Evolutionary conservation across 2,113 vertebrate species (phyloP).

Genomic region (Calidris pugnax): DNA sequence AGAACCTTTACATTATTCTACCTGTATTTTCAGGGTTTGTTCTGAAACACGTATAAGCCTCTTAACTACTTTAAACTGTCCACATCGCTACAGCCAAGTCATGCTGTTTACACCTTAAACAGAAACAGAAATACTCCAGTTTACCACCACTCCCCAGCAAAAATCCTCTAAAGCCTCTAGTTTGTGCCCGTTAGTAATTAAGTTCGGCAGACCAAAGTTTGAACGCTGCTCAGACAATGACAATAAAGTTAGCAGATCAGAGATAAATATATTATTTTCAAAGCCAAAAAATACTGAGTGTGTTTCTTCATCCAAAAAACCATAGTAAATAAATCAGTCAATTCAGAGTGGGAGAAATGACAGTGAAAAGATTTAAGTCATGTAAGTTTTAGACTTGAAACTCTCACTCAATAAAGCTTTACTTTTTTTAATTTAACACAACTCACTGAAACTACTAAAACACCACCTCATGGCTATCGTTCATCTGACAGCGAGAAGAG

Average conservation of each 20-base stretch:
- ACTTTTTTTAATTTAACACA: constrained; percentile 15
- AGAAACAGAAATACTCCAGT: not conserved
- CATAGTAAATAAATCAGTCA: constrained; percentile 36
- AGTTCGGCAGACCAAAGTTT: constrained; percentile 22
- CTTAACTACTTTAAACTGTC: constrained; percentile 42
- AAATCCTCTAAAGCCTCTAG: not conserved
- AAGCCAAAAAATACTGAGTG: not conserved
- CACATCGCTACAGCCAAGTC: not conserved
- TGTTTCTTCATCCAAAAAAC: constrained; percentile 15
- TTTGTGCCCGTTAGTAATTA: constrained; percentile 50
- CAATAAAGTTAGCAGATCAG: constrained; percentile 10
- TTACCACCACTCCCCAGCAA: constrained; percentile 39
- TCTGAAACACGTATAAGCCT: constrained; percentile 19
- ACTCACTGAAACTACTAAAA: not conserved
- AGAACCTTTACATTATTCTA: not conserved
- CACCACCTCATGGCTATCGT: not conserved
- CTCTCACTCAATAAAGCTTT: constrained; percentile 47
- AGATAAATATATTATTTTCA: not conserved
- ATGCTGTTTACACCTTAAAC: constrained; percentile 38
- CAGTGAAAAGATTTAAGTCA: not conserved
- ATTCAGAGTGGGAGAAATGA: constrained; percentile 35
- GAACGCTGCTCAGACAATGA: constrained; percentile 30
- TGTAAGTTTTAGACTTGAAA: constrained; percentile 28
- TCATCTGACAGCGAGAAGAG: not conserved
- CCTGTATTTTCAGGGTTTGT: constrained; percentile 29